Evolutionary conservation across 2,113 vertebrate genomes (phyloP).

Genomic region (Herpailurus yagouaroundi): DNA sequence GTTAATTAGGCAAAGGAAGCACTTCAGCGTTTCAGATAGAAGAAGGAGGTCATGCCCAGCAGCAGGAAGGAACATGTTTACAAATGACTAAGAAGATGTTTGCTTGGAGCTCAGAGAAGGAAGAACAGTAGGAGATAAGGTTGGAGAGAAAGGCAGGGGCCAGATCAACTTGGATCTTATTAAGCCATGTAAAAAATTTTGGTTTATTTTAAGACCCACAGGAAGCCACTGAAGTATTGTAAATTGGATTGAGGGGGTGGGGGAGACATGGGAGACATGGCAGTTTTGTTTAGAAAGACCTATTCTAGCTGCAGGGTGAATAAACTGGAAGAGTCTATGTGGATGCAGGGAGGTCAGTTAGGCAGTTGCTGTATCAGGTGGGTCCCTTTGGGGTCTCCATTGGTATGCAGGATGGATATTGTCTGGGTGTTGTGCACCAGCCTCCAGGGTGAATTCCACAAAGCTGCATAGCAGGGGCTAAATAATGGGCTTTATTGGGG

Average conservation of each 20-base stretch:
- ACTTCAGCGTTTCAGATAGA: neutral
- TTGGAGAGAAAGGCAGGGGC: neutral
- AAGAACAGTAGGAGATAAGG: neutral
- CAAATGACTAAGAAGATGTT: neutral
- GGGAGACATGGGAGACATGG: neutral
- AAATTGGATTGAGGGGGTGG: neutral
- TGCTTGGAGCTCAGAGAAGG: neutral
- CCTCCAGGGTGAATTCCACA: neutral
- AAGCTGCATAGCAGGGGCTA: neutral
- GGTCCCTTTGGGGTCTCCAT: neutral
- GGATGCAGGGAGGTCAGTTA: neutral
- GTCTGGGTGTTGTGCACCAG: neutral
- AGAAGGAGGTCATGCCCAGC: neutral
- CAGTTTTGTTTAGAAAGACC: constrained; percentile 16
- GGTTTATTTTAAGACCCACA: neutral
- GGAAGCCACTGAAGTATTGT: neutral
- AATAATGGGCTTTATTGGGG: neutral
- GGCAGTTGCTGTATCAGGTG: neutral
- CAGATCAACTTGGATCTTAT: neutral
- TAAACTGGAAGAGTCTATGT: neutral
- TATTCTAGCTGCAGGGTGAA: neutral
- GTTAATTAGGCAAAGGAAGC: neutral
- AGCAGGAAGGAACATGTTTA: neutral
- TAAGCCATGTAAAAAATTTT: neutral
- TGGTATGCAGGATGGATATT: neutral